Evolutionary conservation across 2,113 vertebrate genomes (phyloP).

Genomic region (Xenopus tropicalis): DNA sequence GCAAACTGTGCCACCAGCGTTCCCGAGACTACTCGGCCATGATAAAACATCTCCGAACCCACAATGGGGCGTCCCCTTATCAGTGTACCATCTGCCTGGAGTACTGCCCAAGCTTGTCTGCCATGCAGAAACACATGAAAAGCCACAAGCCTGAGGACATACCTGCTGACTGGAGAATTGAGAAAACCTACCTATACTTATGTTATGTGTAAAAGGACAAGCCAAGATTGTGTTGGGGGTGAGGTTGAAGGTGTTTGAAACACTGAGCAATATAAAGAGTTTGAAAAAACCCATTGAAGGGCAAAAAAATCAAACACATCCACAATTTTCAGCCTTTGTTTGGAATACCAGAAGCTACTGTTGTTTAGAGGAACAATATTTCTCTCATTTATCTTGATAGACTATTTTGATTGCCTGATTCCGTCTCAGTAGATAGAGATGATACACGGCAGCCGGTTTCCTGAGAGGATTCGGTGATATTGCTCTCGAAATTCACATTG

Average conservation of each 20-base stretch:
- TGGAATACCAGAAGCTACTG: constrained; percentile 12
- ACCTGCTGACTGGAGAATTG: constrained; percentile 97
- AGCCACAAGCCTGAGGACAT: constrained; percentile 95
- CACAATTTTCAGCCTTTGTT: constrained; percentile 30
- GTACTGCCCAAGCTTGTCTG: constrained; percentile 97
- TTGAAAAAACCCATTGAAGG: constrained; percentile 19
- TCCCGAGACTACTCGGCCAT: constrained; percentile 99
- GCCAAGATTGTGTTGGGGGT: constrained; percentile 21
- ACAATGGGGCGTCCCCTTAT: constrained; percentile 96
- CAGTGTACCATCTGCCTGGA: constrained; percentile 98
- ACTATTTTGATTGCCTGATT: background rate
- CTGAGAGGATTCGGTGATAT: background rate
- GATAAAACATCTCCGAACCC: constrained; percentile 98
- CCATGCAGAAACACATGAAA: constrained; percentile 99
- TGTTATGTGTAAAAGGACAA: constrained; percentile 81
- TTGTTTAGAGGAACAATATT: background rate
- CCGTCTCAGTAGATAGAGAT: background rate
- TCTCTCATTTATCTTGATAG: background rate
- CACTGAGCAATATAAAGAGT: constrained; percentile 47
- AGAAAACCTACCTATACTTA: constrained; percentile 98
- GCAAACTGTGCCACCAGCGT: constrained; percentile 97
- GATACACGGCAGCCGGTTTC: background rate
- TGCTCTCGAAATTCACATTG: background rate
- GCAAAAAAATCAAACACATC: constrained; percentile 37
- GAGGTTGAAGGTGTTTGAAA: constrained; percentile 41